These are phyloP conservation scores for Bursaphelenchus mucronatus DNA, from an alignment of 1,140 invertebrate genomes.

Conservation along the genomic window DNA sequence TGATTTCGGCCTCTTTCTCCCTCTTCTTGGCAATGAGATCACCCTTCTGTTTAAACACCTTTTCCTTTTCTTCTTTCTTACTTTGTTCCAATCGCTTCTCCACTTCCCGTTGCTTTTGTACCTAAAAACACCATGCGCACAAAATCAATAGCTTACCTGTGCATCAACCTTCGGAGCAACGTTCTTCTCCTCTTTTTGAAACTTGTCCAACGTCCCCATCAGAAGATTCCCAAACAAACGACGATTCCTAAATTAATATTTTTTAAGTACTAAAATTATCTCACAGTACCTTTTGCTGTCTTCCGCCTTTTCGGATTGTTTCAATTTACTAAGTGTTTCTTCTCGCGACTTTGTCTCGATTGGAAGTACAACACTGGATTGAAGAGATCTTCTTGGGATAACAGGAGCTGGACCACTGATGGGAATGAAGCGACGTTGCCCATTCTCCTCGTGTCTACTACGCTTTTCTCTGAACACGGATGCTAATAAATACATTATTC, in stretches of 20 bases:
- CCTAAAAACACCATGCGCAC: conserved; percentile 63
- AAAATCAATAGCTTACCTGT: conserved; percentile 25
- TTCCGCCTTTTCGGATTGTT: conserved; percentile 35
- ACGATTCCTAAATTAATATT: conserved; percentile 69
- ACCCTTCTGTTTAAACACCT: conserved; percentile 76
- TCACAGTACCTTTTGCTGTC: conserved; percentile 28
- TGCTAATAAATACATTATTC: too few relatives aligned
- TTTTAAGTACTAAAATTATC: not conserved
- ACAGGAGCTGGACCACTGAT: not conserved
- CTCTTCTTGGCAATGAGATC: conserved; percentile 78
- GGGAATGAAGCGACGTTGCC: too few relatives aligned
- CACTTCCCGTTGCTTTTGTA: conserved; percentile 77
- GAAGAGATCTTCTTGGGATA: conserved; percentile 26
- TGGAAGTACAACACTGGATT: conserved; percentile 43
- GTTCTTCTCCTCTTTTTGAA: conserved; percentile 83
- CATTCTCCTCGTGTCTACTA: too few relatives aligned
- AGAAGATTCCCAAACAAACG: conserved; percentile 89
- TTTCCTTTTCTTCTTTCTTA: conserved; percentile 78
- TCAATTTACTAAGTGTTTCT: conserved; percentile 36
- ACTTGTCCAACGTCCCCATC: conserved; percentile 82
- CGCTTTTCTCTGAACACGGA: too few relatives aligned
- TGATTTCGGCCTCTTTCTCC: conserved; percentile 80
- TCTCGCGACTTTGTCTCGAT: conserved; percentile 45
- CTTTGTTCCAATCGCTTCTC: conserved; percentile 88
- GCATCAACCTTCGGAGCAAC: conserved; percentile 28